Evolutionary conservation across 2,888 invertebrate genomes (phyloP).

Genomic region (Stictocephala bisonia): DNA sequence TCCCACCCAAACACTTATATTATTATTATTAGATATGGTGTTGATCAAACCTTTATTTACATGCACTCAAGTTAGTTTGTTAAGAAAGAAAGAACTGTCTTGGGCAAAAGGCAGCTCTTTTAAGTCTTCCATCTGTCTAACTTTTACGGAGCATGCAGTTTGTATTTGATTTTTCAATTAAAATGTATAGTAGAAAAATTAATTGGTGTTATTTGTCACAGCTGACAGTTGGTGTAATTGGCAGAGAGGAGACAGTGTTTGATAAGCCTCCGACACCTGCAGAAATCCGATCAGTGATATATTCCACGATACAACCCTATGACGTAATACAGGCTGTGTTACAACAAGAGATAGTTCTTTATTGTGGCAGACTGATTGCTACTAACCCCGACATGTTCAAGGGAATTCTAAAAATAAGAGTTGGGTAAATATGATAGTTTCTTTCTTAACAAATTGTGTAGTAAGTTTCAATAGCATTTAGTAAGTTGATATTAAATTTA

Average conservation of each 20-base stretch:
- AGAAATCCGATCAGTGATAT: slow-evolving; percentile 94
- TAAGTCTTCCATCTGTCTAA: no score
- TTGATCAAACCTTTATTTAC: no score
- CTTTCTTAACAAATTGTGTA: no score
- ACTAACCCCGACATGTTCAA: slow-evolving; percentile 95
- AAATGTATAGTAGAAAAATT: slow-evolving; percentile 1
- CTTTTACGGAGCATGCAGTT: no score
- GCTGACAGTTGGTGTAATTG: slow-evolving; percentile 94
- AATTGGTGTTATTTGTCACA: slow-evolving; percentile 60
- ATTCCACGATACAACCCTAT: slow-evolving; percentile 88
- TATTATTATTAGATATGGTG: no score
- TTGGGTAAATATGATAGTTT: slow-evolving; percentile 71
- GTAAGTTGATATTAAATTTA: no score
- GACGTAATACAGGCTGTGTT: slow-evolving; percentile 93
- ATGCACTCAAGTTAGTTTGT: no score
- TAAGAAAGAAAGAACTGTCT: no score
- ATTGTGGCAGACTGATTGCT: slow-evolving; percentile 92
- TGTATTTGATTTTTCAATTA: no score
- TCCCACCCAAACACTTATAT: no score
- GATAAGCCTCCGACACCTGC: slow-evolving; percentile 97
- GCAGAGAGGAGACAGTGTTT: slow-evolving; percentile 94
- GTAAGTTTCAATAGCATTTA: no score
- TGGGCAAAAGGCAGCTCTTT: no score
- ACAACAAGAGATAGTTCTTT: slow-evolving; percentile 93
- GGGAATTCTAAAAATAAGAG: slow-evolving; percentile 87